These are phyloP conservation scores for Lasioglossum villosulum DNA, from an alignment of 2,888 invertebrate species.

Conservation along the genomic window DNA sequence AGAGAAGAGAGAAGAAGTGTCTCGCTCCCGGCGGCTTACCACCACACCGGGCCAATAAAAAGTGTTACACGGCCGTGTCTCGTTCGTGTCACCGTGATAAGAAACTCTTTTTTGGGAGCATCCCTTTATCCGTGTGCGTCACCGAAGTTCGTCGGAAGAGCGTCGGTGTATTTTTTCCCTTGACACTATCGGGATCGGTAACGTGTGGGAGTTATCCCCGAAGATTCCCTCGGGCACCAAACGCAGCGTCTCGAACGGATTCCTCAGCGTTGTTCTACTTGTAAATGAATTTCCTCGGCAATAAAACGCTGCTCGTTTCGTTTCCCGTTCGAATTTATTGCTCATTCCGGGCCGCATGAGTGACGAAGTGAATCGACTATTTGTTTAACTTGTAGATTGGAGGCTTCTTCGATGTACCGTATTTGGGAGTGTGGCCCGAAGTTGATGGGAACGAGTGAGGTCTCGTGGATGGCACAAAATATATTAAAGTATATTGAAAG, in stretches of 20 bases:
- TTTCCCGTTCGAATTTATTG: background rate
- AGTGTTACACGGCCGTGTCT: slow-evolving; percentile 51
- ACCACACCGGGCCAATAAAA: slow-evolving; percentile 59
- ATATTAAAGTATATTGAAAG: too few relatives aligned
- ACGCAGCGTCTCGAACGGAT: slow-evolving; percentile 13
- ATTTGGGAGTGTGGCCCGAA: background rate
- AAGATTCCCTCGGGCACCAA: background rate
- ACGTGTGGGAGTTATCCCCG: slow-evolving; percentile 24
- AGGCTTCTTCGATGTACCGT: background rate
- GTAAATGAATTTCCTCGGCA: slow-evolving; percentile 33
- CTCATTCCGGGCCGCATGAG: background rate
- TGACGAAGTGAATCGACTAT: background rate
- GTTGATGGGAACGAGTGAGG: background rate
- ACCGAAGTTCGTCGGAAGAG: slow-evolving; percentile 53
- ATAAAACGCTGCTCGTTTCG: background rate
- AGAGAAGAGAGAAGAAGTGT: slow-evolving; percentile 21
- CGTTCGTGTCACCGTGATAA: slow-evolving; percentile 59
- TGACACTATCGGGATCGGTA: slow-evolving; percentile 23
- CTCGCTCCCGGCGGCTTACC: slow-evolving; percentile 33
- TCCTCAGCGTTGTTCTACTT: slow-evolving; percentile 7
- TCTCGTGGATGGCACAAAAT: background rate
- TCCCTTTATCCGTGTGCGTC: slow-evolving; percentile 55
- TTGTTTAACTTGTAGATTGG: background rate
- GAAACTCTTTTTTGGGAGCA: slow-evolving; percentile 53
- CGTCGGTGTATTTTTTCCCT: slow-evolving; percentile 47